A percentile compares a stretch with the other conserved stretches of the same genome.
phyloP scores from a whole-genome alignment of 2,888 invertebrate species.

The Eupithecia dodoneata region DNA sequence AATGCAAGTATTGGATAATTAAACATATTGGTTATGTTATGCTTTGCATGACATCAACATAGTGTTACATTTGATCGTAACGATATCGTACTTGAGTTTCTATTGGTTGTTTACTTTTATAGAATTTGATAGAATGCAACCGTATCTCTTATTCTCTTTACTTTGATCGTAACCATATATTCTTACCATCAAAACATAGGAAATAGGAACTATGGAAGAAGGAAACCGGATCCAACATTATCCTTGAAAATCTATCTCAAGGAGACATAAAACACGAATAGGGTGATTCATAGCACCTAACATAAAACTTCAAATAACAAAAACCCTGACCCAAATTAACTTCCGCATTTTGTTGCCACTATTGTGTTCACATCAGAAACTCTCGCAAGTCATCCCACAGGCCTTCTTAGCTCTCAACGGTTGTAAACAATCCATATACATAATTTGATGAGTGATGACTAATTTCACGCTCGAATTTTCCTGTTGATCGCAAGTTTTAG shows the following conservation, averaged over 20 bases:
- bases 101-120: neutral
- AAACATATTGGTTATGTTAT: neutral
- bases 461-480: conserved; percentile 35
- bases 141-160: neutral
- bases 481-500: conserved; percentile 31
- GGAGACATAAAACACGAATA: conserved; percentile 25
- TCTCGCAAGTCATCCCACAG: conserved; percentile 17
- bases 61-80: neutral
- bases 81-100: neutral
- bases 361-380: conserved; percentile 18
- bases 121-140: neutral
- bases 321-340: conserved; percentile 27
- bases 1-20: too few relatives aligned
- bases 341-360: conserved; percentile 15
- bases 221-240: neutral
- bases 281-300: conserved; percentile 14
- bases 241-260: conserved; percentile 3
- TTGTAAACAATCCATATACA: conserved; percentile 24
- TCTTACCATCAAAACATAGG: neutral
- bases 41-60: neutral
- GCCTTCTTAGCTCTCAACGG: neutral
- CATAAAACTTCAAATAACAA: conserved; percentile 13
- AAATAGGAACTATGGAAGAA: neutral
- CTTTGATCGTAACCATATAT: neutral
- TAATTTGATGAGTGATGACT: conserved; percentile 31